These are phyloP conservation scores for Prunella strophiata DNA, from an alignment of 2,797 vertebrate genomes.

Conservation along the genomic window DNA sequence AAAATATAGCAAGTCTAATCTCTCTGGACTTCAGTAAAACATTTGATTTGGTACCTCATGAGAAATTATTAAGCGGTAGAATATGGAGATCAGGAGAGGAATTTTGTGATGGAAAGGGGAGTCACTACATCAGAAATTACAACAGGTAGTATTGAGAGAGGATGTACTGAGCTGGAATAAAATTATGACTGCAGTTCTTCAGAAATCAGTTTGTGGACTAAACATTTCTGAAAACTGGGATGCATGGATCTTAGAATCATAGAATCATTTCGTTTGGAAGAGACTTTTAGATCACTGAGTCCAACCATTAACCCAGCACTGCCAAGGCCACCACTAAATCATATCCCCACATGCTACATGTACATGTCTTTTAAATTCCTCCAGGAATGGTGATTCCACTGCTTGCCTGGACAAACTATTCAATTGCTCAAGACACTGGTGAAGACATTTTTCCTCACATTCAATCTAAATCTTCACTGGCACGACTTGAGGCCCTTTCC, in stretches of 20 bases:
- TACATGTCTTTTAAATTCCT: neutral
- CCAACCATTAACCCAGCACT: neutral
- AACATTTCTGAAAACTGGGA: neutral
- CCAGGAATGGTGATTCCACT: neutral
- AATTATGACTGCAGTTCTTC: neutral
- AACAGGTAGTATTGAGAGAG: neutral
- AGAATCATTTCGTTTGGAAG: neutral
- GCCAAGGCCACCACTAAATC: neutral
- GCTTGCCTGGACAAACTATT: neutral
- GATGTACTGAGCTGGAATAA: neutral
- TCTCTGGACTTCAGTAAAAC: constrained; percentile 33
- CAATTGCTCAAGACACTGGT: too few species aligned
- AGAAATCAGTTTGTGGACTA: neutral
- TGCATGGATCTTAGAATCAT: neutral
- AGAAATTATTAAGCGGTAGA: neutral
- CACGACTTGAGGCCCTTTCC: neutral
- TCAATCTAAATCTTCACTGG: neutral
- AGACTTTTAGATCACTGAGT: neutral
- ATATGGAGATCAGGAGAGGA: neutral
- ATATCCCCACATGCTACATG: neutral
- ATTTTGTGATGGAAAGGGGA: constrained; percentile 7
- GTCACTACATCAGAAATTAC: neutral
- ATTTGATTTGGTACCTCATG: neutral
- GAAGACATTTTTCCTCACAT: neutral
- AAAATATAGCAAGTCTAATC: constrained; percentile 33